phyloP scores from a whole-genome alignment of 2,113 vertebrate genomes.

The Fregata magnificens region DNA sequence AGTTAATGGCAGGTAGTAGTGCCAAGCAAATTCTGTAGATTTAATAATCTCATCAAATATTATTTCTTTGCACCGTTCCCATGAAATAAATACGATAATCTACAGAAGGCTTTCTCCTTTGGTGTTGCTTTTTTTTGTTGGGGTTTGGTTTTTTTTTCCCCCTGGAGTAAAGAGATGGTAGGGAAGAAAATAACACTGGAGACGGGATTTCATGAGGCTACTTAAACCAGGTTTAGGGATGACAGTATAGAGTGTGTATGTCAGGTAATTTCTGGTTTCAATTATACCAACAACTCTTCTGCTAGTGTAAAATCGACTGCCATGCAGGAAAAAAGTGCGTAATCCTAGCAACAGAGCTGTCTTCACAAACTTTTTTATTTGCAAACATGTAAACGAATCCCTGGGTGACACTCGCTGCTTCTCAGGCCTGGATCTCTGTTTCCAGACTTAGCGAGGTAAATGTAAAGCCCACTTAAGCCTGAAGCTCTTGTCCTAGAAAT shows the following conservation, averaged over 20 bases:
- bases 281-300: not conserved
- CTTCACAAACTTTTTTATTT: not conserved
- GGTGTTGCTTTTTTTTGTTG: not conserved
- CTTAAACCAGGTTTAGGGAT: not conserved
- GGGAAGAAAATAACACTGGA: not conserved
- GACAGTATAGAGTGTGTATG: not conserved
- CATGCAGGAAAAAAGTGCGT: not conserved
- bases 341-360: not conserved
- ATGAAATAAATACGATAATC: not conserved
- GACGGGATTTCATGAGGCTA: not conserved
- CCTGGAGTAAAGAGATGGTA: not conserved
- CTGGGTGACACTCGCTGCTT: not conserved
- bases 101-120: not conserved
- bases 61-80: not conserved
- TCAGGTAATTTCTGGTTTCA: not conserved
- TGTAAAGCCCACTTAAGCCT: not conserved
- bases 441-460: not conserved
- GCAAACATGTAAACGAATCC: not conserved
- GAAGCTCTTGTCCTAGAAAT: not conserved
- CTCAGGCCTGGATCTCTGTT: not conserved
- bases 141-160: not conserved
- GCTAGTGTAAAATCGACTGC: not conserved
- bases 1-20: not conserved
- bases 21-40: not conserved
- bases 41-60: conserved; percentile 31